These are phyloP conservation scores for Pandion haliaetus DNA, from an alignment of 2,113 vertebrate genomes.

Conservation along the genomic window DNA sequence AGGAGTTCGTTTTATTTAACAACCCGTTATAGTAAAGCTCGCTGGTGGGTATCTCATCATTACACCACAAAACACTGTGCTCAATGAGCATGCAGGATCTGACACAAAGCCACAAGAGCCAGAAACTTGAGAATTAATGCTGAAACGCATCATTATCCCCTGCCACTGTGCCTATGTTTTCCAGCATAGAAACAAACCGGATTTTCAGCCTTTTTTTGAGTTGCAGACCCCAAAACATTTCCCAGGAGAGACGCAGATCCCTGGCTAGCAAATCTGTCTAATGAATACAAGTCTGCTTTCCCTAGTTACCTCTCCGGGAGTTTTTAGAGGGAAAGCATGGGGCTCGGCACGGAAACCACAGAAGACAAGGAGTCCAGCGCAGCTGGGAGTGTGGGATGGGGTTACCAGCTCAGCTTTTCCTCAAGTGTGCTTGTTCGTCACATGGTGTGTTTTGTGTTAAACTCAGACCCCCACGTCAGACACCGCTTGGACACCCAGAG, in stretches of 20 bases:
- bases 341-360: neutral
- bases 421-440: neutral
- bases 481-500: neutral
- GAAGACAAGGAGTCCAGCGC: neutral
- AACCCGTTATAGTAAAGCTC: neutral
- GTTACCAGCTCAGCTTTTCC: neutral
- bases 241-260: neutral
- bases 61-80: constrained; percentile 16
- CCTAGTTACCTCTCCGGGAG: neutral
- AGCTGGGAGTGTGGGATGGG: neutral
- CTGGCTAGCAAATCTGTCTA: neutral
- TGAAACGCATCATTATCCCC: constrained; percentile 36
- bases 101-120: constrained; percentile 55
- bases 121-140: constrained; percentile 30
- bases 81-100: constrained; percentile 25
- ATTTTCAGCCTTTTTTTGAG: constrained; percentile 9
- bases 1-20: constrained; percentile 34
- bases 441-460: rapidly evolving
- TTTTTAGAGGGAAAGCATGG: neutral
- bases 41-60: constrained; percentile 37
- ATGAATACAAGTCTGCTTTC: neutral
- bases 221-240: neutral
- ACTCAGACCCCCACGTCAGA: neutral
- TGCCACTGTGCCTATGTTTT: neutral
- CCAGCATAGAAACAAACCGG: neutral